Percentiles rank a stretch among this genome's conserved stretches.
These are phyloP conservation scores for Pseudomugil tenellus DNA, from an alignment of 2,797 vertebrate genomes.

Conservation along the genomic window DNA sequence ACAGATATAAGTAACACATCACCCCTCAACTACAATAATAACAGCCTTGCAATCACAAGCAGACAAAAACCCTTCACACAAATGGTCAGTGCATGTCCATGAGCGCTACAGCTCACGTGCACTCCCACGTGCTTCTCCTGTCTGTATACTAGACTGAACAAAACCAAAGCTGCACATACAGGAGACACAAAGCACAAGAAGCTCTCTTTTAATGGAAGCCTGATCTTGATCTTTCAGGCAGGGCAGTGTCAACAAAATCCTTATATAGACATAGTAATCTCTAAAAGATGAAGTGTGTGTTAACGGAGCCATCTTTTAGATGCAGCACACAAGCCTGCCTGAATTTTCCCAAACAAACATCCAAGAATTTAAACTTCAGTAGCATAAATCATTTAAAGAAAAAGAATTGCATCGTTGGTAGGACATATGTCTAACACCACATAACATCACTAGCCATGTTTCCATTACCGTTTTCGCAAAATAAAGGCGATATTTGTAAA, in stretches of 20 bases:
- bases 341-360: neutral
- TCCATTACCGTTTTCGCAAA: too few relatives aligned
- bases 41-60: neutral
- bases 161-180: slow-evolving; percentile 45
- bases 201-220: slow-evolving; percentile 8
- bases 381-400: too few relatives aligned
- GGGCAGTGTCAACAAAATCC: slow-evolving; percentile 53
- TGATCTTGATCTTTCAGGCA: slow-evolving; percentile 41
- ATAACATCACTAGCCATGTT: too few relatives aligned
- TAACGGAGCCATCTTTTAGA: slow-evolving; percentile 26
- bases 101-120: slow-evolving; percentile 57
- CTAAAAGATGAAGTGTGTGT: slow-evolving; percentile 21
- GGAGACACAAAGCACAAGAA: slow-evolving; percentile 18
- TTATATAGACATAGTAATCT: slow-evolving; percentile 8
- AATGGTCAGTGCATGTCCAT: slow-evolving; percentile 32
- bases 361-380: too few relatives aligned
- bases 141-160: slow-evolving; percentile 36
- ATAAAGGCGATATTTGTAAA: too few relatives aligned
- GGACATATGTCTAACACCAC: too few relatives aligned
- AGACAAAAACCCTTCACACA: slow-evolving; percentile 13
- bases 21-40: neutral
- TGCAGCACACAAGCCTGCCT: too few relatives aligned
- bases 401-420: too few relatives aligned
- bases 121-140: slow-evolving; percentile 25
- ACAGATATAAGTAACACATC: neutral